Evolutionary conservation across 2,888 invertebrate genomes (phyloP).

Genomic region (Halictus quadricinctus): DNA sequence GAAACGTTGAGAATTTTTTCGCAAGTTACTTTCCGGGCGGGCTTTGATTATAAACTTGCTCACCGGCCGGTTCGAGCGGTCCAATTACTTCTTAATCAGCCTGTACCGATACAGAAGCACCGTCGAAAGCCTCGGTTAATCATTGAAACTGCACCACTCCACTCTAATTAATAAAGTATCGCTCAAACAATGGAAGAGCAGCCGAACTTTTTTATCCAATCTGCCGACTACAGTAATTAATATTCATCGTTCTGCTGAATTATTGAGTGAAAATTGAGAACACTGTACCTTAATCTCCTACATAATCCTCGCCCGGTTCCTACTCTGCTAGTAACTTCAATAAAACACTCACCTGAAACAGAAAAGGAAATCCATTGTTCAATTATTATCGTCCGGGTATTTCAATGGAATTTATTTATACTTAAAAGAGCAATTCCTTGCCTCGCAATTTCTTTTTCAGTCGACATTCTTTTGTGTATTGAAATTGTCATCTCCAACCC

Average conservation of each 20-base stretch:
- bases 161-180: slow-evolving; percentile 37
- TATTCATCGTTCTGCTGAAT: slow-evolving; percentile 33
- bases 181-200: slow-evolving; percentile 13
- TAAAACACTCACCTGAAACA: slow-evolving; percentile 53
- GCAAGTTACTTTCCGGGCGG: neutral
- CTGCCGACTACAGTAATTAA: slow-evolving; percentile 30
- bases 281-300: slow-evolving; percentile 21
- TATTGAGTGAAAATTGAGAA: slow-evolving; percentile 13
- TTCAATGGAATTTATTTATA: neutral
- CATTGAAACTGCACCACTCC: slow-evolving; percentile 7
- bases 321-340: slow-evolving; percentile 11
- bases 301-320: slow-evolving; percentile 12
- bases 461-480: neutral
- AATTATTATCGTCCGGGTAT: neutral
- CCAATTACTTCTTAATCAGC: slow-evolving; percentile 11
- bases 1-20: neutral
- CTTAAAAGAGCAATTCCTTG: neutral
- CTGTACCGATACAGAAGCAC: slow-evolving; percentile 5
- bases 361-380: slow-evolving; percentile 19
- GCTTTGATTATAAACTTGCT: slow-evolving; percentile 9
- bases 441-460: neutral
- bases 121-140: slow-evolving; percentile 2
- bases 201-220: slow-evolving; percentile 32
- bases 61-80: neutral
- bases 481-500: neutral